Evolutionary conservation across 2,888 invertebrate genomes (phyloP), one percentile per base, ranked within the genome.

Genomic region (Homarus gammarus): DNA sequence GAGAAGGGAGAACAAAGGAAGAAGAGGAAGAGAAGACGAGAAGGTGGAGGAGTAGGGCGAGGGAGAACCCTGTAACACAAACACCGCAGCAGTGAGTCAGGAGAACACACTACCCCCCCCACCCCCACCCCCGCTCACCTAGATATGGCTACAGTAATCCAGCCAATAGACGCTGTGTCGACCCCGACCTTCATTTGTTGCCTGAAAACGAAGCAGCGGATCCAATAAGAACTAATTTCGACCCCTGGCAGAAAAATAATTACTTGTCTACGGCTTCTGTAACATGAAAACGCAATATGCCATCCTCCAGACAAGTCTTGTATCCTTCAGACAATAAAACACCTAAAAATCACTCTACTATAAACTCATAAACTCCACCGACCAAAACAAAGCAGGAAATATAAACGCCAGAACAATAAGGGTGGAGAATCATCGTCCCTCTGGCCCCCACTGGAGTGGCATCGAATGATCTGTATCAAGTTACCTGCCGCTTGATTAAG

Each of bases 401-500:
- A 49, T 49, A 83, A 72, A 83, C 70, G 70, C 49, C 49, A 33
- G 51, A 31, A 72, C 49, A 72, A 72, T 72, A 83, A 51, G 72
- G 33, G 70, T 44, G 31, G 56, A 27, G 44, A 44, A 68, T 27
- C 68, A 44, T 83, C 82, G 68, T 44, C 49, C 79, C 70, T 27
- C 40, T 72, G 68, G 70, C 44, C 84, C 27, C 56, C 12, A 27
- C n/a, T 56, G 75, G 56, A 84, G 75, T 86, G 86, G 86, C 79
- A 86, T 86, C 86, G 86, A 86, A 40, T 79, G 86, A 51, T 86
- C 51, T 79, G 70, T 86, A 86, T 86, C 86, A 77, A 31, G 86
- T 86, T 86, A 79, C 86, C 79, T 86, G 86, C 22, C 44, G 86
- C 86, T 86, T 86, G 86, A 79, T 86, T 78, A 79, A 79, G 86